Base-by-base conservation (phyloP, 2,888 invertebrate species). In the Oeneis ivallda region DNA sequence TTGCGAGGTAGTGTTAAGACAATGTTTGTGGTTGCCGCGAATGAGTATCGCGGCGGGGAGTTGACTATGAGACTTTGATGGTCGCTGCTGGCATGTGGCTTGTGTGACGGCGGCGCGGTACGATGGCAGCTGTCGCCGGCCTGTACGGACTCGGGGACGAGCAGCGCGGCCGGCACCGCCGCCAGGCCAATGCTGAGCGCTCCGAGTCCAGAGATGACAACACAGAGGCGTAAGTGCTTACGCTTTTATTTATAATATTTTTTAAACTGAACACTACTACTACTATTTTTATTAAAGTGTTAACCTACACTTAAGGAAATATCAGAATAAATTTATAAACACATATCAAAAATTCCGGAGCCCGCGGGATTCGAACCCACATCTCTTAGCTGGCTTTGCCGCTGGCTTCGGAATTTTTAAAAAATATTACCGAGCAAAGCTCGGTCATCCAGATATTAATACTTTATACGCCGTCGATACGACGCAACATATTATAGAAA, bases 111-210 rank as follows among this genome's bases (percentile, higher is more conserved):
- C 34, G 60, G 61, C 72, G 74, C 68, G 73, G 75, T 79, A 83
- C 72, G 65, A 96, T 95, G 95, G 96, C 95, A 80, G 95, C 95
- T 74, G 95, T 96, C 82, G 95, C 96, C 78, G 96, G 96, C 81
- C 94, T 96, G 67, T 96, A 96, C 84, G 95, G 96, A 78, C 93
- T 96, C 81, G 95, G 95, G 80, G 96, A 96, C 86, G 96, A 96
- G 82, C 92, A 93, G 80, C 93, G 95, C 58, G 86, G 89, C 66
- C 77, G 92, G 58, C 89, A 92, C 76, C 89, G 92, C 73, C 88
- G 89, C 45, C 90, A 89, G 76, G 94, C 87, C 92, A 95, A 81
- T 94, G 74, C 89, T 87, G 95, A 83, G 93, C 95, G 91, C 94
- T 95, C 89, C 92, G 95, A 92, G 75, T 92, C 92, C 75, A 79